A percentile compares a stretch with the other conserved stretches of the same genome.
These are phyloP conservation scores for Helicoverpa armigera DNA, from an alignment of 1,140 invertebrate genomes.

Conservation along the genomic window DNA sequence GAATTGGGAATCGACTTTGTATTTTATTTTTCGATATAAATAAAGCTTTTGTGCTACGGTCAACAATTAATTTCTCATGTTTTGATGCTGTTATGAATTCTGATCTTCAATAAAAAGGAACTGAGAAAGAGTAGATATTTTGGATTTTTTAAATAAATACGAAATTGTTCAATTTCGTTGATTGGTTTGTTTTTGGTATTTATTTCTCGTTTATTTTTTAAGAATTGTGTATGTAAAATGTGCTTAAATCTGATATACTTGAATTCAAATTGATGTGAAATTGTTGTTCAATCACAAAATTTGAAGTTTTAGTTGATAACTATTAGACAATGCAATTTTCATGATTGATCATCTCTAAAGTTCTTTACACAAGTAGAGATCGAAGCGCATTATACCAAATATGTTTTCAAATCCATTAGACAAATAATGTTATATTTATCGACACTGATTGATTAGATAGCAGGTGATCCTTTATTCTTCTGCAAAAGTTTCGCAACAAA, in stretches of 20 bases:
- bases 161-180: neutral
- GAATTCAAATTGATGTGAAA: no score
- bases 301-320: neutral
- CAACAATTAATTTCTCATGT: no score
- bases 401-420: slow-evolving; percentile 9
- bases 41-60: neutral
- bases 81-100: no score
- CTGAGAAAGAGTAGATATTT: no score
- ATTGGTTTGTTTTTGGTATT: neutral
- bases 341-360: no score
- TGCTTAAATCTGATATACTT: no score
- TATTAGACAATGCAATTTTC: no score
- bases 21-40: neutral
- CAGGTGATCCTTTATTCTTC: slow-evolving; percentile 16
- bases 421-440: slow-evolving; percentile 1
- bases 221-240: no score
- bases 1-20: neutral
- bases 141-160: no score
- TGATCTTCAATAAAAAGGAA: no score
- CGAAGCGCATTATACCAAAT: neutral
- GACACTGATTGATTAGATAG: slow-evolving; percentile 22
- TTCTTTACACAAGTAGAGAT: no score
- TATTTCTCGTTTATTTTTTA: neutral
- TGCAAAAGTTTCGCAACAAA: slow-evolving; percentile 4
- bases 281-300: no score